Conservation (phyloP, 2,113 vertebrate genomes). For the Synodontis membranacea region DNA sequence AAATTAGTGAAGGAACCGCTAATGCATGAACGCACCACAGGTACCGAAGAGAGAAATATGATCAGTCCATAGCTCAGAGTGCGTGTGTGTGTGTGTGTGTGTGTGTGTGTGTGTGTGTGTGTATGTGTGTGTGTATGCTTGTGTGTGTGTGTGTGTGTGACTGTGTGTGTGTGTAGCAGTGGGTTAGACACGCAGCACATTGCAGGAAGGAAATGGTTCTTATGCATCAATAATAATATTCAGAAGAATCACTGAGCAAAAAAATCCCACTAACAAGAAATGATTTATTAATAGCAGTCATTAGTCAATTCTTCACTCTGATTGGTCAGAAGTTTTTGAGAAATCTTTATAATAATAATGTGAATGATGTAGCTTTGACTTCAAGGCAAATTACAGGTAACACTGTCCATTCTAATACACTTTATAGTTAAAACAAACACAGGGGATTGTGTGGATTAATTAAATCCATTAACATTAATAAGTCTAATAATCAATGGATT, state of each 20-base stretch:
- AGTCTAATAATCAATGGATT: neutral
- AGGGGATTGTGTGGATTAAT: neutral
- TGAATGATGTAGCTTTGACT: neutral
- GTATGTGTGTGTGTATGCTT: no score
- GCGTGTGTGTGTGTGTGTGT: constrained; percentile 38
- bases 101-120: constrained; percentile 36
- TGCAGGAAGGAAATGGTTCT: constrained; percentile 2
- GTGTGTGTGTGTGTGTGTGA: constrained; percentile 26
- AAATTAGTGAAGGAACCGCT: neutral
- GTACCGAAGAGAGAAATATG: neutral
- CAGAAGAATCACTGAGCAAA: neutral
- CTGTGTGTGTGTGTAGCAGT: neutral
- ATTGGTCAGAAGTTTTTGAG: neutral
- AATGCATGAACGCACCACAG: neutral
- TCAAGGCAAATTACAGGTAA: neutral
- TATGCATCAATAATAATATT: neutral
- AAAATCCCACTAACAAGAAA: neutral
- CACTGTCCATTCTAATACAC: neutral
- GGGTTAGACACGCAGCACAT: neutral
- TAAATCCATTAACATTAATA: no score
- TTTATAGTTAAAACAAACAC: neutral
- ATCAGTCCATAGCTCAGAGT: constrained; percentile 8
- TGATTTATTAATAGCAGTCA: neutral
- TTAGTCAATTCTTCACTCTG: neutral
- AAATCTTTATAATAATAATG: neutral